Base-by-base conservation (phyloP, 1,140 invertebrate genomes). In the Lepidurus couesii region DNA sequence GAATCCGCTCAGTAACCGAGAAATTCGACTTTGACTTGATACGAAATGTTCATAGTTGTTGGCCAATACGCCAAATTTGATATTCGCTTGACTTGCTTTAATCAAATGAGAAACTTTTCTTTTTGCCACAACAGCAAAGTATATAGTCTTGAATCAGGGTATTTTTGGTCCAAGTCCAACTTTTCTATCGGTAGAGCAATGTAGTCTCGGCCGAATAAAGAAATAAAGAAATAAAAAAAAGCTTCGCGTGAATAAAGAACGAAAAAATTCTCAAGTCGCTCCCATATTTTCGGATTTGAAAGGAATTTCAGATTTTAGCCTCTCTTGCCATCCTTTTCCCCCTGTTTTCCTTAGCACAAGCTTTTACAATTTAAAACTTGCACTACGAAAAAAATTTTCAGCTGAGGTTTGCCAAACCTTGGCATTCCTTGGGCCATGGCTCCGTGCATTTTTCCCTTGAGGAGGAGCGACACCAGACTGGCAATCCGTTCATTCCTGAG, bases 351-450 rank as follows among this genome's bases (percentile, higher is more conserved):
- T 65, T n/a, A 65, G 53, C 53, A 65, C 16, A 16, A 65, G 53
- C 53, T 65, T 65, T 34, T 65, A 65, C 16, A 21, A 65, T 65
- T 65, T 16, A 65, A 21, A 65, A 65, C 53, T 21, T 65, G 53
- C 34, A 34, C 34, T 34, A 34, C 4, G 45, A 47, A 65, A 65
- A 53, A 65, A 65, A 65, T 7, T n/a, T 65, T 65, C 53, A 65
- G 53, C 53, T 65, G 53, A 65, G 53, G 53, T 65, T 65, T 65
- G 53, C 53, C 53, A 65, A 65, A 65, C 53, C 53, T 65, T 65
- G 53, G 53, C 53, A 65, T 65, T 65, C 53, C 53, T 65, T 65
- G 53, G 53, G 53, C 53, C 53, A n/a, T 4, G 53, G 16, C 53
- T 21, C 53, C 53, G n/a, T 65, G 53, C 53, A 65, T 65, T 65